These are phyloP conservation scores for Oasisia sp. DNA, from an alignment of 2,888 invertebrate genomes.

Conservation along the genomic window DNA sequence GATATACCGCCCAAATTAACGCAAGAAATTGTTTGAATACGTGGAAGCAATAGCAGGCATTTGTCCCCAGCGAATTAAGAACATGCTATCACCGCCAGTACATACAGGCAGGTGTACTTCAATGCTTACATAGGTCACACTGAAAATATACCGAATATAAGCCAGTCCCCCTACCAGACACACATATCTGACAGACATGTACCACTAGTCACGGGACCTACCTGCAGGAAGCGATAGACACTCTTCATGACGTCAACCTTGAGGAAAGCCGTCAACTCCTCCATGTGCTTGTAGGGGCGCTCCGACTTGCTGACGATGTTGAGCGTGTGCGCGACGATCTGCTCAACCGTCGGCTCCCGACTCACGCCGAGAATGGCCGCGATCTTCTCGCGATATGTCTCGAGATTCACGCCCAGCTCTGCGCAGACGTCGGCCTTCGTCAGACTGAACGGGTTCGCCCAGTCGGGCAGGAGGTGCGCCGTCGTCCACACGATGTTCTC, in stretches of 20 bases:
- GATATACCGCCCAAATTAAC: too few relatives aligned
- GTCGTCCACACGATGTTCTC: conserved; percentile 44
- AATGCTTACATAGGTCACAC: too few relatives aligned
- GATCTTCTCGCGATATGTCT: conserved; percentile 35
- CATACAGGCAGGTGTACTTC: too few relatives aligned
- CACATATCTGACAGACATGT: background rate
- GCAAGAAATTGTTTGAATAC: too few relatives aligned
- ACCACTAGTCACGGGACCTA: background rate
- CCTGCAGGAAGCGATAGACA: conserved; percentile 42
- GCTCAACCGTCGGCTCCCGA: conserved; percentile 37
- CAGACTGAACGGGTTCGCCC: conserved; percentile 46
- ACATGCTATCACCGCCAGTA: too few relatives aligned
- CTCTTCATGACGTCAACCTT: conserved; percentile 45
- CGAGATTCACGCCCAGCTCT: conserved; percentile 28
- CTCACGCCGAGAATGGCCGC: conserved; percentile 37
- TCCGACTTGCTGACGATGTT: conserved; percentile 34
- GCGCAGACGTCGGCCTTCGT: conserved; percentile 36
- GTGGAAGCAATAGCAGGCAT: too few relatives aligned
- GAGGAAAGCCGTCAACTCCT: conserved; percentile 40
- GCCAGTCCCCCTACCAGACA: background rate
- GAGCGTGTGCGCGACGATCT: conserved; percentile 39
- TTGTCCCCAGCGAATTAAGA: too few relatives aligned
- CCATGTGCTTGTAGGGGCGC: background rate
- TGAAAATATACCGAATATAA: too few relatives aligned
- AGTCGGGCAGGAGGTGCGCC: conserved; percentile 42